Evolutionary conservation across 2,888 invertebrate genomes (phyloP).

Genomic region (Papilio gigon): DNA sequence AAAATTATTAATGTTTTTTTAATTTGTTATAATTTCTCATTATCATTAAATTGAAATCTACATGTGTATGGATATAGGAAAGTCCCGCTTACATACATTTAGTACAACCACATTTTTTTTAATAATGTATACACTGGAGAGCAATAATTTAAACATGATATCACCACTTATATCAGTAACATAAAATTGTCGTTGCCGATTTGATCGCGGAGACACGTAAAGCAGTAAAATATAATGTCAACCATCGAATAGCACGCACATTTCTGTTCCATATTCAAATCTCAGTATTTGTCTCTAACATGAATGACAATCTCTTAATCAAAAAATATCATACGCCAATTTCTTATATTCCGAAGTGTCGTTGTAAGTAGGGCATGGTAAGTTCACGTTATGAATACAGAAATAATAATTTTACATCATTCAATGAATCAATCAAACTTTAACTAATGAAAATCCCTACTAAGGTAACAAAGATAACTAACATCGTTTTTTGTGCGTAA

Average conservation of each 20-base stretch:
- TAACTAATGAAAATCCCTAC: too few species aligned
- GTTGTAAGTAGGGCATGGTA: not conserved
- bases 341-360: not conserved
- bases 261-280: not conserved
- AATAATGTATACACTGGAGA: not conserved
- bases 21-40: too few species aligned
- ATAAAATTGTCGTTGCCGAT: slow-evolving; percentile 7
- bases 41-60: too few species aligned
- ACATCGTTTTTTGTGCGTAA: too few species aligned
- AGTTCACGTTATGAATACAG: not conserved
- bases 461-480: too few species aligned
- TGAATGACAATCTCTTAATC: slow-evolving; percentile 7
- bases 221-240: not conserved
- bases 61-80: too few species aligned
- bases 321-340: not conserved
- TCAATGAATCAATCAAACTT: too few species aligned
- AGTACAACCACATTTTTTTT: too few species aligned
- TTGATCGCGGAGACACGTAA: not conserved
- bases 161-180: not conserved
- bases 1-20: too few species aligned
- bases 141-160: slow-evolving; percentile 1
- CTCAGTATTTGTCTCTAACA: not conserved
- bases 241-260: slow-evolving; percentile 14
- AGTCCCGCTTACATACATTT: too few species aligned
- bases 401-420: too few species aligned